phyloP scores from a whole-genome alignment of 1,140 invertebrate species.

The Pantala flavescens region DNA sequence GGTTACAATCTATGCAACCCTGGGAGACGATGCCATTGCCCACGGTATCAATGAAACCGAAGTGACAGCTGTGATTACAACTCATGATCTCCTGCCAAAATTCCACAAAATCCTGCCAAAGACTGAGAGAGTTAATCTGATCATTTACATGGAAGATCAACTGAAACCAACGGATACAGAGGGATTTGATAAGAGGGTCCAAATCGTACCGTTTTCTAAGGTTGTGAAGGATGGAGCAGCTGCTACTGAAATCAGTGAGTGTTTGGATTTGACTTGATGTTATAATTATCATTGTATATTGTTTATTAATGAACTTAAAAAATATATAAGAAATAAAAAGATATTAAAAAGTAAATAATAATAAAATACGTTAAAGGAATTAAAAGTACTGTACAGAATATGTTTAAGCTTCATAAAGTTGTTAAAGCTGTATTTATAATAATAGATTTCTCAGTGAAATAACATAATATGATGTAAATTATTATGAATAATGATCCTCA shows the following conservation, averaged over 20 bases:
- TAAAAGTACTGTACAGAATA: no score
- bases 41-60: slow-evolving; percentile 96
- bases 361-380: no score
- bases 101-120: slow-evolving; percentile 64
- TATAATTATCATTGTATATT: not conserved
- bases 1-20: slow-evolving; percentile 92
- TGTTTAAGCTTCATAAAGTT: no score
- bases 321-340: not conserved
- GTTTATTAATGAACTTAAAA: not conserved
- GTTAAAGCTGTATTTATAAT: no score
- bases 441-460: no score
- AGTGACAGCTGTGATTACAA: slow-evolving; percentile 79
- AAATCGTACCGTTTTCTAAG: slow-evolving; percentile 51
- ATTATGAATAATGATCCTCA: no score
- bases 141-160: slow-evolving; percentile 86
- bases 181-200: slow-evolving; percentile 55
- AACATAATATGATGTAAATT: no score
- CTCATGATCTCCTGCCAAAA: slow-evolving; percentile 79
- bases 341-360: no score
- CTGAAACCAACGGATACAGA: slow-evolving; percentile 53
- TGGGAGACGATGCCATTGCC: slow-evolving; percentile 90
- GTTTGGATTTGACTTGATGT: not conserved
- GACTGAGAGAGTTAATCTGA: slow-evolving; percentile 57
- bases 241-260: slow-evolving; percentile 35
- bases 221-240: slow-evolving; percentile 38